These are phyloP conservation scores for Arbacia lixula DNA, from an alignment of 53 echinoderm and acorn worm species.

Conservation along the genomic window DNA sequence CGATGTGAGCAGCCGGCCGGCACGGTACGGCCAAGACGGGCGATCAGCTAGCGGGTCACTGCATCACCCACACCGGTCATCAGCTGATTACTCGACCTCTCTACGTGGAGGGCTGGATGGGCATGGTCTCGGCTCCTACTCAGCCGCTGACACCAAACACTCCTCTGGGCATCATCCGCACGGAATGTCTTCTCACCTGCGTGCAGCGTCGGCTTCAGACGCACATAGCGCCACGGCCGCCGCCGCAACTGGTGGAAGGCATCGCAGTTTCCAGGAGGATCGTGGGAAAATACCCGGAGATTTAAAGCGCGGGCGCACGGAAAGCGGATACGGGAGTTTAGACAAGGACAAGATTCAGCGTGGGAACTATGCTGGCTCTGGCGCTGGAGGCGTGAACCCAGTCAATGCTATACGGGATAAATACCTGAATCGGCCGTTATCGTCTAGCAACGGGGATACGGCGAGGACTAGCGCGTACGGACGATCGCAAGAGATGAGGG, in stretches of 20 bases:
- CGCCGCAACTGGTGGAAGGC: background rate
- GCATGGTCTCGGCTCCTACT: conserved; percentile 6
- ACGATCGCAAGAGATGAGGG: background rate
- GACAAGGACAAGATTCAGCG: conserved; percentile 59
- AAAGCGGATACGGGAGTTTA: conserved; percentile 80
- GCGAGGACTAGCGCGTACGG: conserved; percentile 22
- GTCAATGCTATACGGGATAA: conserved; percentile 73
- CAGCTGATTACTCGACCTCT: conserved; percentile 35
- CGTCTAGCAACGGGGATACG: conserved; percentile 32
- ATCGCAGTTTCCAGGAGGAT: conserved; percentile 51
- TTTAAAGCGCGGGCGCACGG: conserved; percentile 65
- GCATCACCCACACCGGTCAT: conserved; percentile 38
- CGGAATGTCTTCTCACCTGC: conserved; percentile 40
- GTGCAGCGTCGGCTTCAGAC: conserved; percentile 13
- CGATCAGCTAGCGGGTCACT: conserved; percentile 28
- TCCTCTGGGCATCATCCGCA: conserved; percentile 16
- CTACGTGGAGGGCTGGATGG: background rate
- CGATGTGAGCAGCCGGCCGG: conserved; percentile 28
- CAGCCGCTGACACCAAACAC: conserved; percentile 26
- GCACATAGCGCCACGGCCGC: background rate
- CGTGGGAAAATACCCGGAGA: conserved; percentile 40
- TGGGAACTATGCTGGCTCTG: conserved; percentile 53
- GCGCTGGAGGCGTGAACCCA: conserved; percentile 13
- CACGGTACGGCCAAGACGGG: conserved; percentile 40
- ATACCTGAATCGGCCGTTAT: conserved; percentile 55